Percentiles rank a stretch among this genome's conserved stretches.
Evolutionary conservation across 2,888 invertebrate species (phyloP).

Genomic region (Ceriagrion tenellum): DNA sequence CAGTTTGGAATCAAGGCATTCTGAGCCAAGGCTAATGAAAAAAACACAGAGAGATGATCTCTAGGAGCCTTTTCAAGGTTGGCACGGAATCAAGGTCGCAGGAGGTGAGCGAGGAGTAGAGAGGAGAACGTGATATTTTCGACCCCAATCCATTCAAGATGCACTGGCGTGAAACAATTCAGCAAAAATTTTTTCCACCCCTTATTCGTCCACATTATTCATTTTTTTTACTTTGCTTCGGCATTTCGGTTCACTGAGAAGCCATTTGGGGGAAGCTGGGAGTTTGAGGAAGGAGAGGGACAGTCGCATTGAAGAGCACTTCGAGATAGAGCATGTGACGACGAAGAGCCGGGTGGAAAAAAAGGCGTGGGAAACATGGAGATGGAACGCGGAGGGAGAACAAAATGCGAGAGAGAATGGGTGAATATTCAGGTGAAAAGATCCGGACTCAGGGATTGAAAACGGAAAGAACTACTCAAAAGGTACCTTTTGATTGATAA

Average conservation of each 20-base stretch:
- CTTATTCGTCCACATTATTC: not conserved
- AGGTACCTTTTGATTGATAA: too few species aligned
- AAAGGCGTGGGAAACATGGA: not conserved
- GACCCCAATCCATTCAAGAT: conserved; percentile 8
- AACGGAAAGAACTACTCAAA: not conserved
- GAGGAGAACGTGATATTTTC: not conserved
- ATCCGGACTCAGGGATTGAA: not conserved
- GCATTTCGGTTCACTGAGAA: not conserved
- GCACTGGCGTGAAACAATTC: conserved; percentile 4
- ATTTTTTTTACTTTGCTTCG: not conserved
- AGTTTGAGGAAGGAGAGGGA: not conserved
- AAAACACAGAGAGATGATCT: not conserved
- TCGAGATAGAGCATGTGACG: not conserved
- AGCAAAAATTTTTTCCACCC: not conserved
- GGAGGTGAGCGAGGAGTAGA: not conserved
- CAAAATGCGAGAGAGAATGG: too few species aligned
- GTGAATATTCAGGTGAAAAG: not conserved
- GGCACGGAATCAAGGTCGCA: conserved; percentile 16
- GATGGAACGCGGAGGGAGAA: not conserved
- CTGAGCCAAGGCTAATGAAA: not conserved
- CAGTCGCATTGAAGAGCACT: not conserved
- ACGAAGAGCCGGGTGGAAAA: not conserved
- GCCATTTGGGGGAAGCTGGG: not conserved
- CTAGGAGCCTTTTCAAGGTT: not conserved
- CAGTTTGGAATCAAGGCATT: not conserved